Conservation (phyloP, 30 jellyfish, hydroid and myxozoan genomes). For the Aurelia aurita region DNA sequence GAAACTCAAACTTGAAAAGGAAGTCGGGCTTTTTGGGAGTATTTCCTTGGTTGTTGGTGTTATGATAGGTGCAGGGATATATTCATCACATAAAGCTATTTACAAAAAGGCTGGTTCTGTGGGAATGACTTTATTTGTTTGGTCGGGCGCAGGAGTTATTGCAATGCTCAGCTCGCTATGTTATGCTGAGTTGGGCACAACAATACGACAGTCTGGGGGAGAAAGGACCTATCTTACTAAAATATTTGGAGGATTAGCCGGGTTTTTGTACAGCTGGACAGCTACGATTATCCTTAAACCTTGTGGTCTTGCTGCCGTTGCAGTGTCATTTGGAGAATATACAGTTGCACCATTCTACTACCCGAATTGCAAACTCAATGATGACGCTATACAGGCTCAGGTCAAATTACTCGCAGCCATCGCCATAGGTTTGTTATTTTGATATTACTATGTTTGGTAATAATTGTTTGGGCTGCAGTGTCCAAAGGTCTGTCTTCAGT, state of each 20-base stretch:
- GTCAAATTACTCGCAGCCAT: conserved; percentile 60
- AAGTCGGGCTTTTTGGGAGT: conserved; percentile 92
- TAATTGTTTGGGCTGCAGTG: too few species aligned
- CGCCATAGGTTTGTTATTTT: conserved; percentile 72
- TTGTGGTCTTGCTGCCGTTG: conserved; percentile 92
- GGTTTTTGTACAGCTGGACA: conserved; percentile 92
- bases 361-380: conserved; percentile 70
- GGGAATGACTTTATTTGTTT: conserved; percentile 85
- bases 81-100: conserved; percentile 88
- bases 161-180: conserved; percentile 91
- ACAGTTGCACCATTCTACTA: conserved; percentile 82
- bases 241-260: conserved; percentile 88
- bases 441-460: neutral
- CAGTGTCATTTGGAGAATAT: conserved; percentile 92
- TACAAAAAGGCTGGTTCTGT: conserved; percentile 83
- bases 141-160: conserved; percentile 96
- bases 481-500: too few species aligned
- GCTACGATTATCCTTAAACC: conserved; percentile 91
- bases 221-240: conserved; percentile 87
- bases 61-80: conserved; percentile 98
- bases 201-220: conserved; percentile 93
- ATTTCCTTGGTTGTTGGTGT: conserved; percentile 96
- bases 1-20: conserved; percentile 79
- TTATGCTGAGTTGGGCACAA: conserved; percentile 97
- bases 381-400: conserved; percentile 45